Base-by-base conservation (phyloP, 2,113 vertebrate genomes). In the Suncus etruscus region DNA sequence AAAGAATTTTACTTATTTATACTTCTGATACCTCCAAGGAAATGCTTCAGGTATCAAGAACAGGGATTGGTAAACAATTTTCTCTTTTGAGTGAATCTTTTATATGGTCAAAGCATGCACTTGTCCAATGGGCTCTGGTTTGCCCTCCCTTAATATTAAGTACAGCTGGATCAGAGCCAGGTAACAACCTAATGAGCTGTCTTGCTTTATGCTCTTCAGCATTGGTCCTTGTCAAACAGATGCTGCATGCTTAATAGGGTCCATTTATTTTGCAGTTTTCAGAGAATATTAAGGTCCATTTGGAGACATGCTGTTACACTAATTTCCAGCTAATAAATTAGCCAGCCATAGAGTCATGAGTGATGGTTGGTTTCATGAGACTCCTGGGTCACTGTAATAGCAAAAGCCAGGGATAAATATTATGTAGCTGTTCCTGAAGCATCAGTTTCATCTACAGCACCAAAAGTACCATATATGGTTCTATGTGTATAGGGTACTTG, bases 311-410 rank as follows among this genome's bases (percentile, higher is more conserved):
- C 58, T 68, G 89, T 27, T 61, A 69, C 0, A 32, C 47, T 65
- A 8, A 50, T 80, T 84, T 48, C 51, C 82, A 74, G 61, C 11
- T 84, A 76, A 12, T 58, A 82, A 68, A 27, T 82, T 82, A 72
- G 10, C 12, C 15, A 76, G 32, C 58, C 18, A 51, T 24, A 7
- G n/a, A 50, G 72, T 90, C 16, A 47, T 39, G 50, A 75, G 65
- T 78, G 50, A 74, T 48, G 22, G 24, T 6, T 31, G 61, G 75
- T 79, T 45, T 73, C n/a, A 72, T 18, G 16, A 72, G 85, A 73
- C 61, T 16, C 18, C 29, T n/a, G 61, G 12, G 6, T 90, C 39
- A 48, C 58, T n/a, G 48, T 16, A 77, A 45, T 0, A 32, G 10
- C 58, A 76, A n/a, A 14, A 31, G 47, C 1, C 75, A 75, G 63